Evolutionary conservation across 2,113 vertebrate species (phyloP).

Genomic region (Oriolus oriolus): DNA sequence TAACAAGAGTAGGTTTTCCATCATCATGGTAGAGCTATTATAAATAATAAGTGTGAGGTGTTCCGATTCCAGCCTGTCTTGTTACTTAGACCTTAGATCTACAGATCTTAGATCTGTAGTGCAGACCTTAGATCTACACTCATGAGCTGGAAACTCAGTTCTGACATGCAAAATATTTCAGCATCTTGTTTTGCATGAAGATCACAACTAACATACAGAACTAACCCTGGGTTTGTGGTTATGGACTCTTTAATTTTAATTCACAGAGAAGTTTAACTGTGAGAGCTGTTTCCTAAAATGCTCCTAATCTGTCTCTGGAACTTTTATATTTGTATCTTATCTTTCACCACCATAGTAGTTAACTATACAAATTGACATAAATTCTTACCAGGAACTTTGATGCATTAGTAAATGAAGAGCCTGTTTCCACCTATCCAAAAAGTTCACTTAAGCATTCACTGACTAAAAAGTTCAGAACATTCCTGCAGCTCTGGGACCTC

Average conservation of each 20-base stretch:
- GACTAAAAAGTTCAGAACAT: constrained; percentile 9
- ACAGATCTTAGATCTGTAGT: no score
- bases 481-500: constrained; percentile 3
- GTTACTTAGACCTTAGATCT: neutral
- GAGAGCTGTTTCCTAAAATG: neutral
- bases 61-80: neutral
- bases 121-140: neutral
- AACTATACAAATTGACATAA: neutral
- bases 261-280: neutral
- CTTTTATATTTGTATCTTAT: neutral
- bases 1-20: neutral
- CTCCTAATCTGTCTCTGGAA: neutral
- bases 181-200: neutral
- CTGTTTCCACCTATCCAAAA: neutral
- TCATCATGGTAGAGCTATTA: neutral
- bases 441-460: neutral
- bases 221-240: neutral
- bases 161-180: neutral
- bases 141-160: neutral
- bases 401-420: neutral
- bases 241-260: neutral
- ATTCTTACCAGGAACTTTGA: neutral
- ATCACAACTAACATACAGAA: neutral
- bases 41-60: neutral
- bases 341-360: neutral